Base-by-base conservation (phyloP, 2,888 invertebrate genomes). In the Nycteola revayana region DNA sequence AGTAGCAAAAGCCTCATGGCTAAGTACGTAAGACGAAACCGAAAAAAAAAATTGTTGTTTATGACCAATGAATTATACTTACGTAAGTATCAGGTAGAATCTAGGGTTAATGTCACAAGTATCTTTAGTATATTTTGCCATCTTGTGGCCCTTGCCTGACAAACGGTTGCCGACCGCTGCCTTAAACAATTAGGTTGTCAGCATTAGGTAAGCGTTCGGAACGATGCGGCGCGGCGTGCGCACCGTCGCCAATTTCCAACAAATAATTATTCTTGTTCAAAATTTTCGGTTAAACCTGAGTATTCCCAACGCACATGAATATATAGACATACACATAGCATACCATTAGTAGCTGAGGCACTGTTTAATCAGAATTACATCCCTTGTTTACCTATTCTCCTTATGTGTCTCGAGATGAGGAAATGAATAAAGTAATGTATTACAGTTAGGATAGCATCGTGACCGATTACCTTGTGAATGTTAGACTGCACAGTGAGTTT, bases 181-280 rank as follows among this genome's bases (percentile, higher is more conserved):
- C 63, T 70, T 62, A 62, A 65, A 74, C 73, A 76, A 77, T 80
- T 73, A 75, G 58, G 59, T 66, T 72, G 70, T 75, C 75, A 69
- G 69, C 62, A 40, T 36, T 30, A n/a, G 41, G 56, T 42, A 57
- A 65, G 56, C 48, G 50, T 53, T 55, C 37, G 47, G 49, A 51
- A 34, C 44, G 33, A 32, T 35, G 42, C 42, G 38, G n/a, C n/a
- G n/a, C n/a, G 49, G 49, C 54, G 37, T 43, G 50, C 56, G 46
- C 52, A 46, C 52, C 54, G 45, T 62, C 60, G 50, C 66, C 65
- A 66, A 69, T 75, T 66, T 48, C 56, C 53, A 75, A 72, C 68
- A 72, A 73, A 75, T 74, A 75, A 76, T 77, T 73, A 71, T 67
- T 69, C 73, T 74, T 70, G 67, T 71, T 66, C 40, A 60, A 64